phyloP scores from a whole-genome alignment of 1,140 invertebrate species.

The Drosophila repletoides region DNA sequence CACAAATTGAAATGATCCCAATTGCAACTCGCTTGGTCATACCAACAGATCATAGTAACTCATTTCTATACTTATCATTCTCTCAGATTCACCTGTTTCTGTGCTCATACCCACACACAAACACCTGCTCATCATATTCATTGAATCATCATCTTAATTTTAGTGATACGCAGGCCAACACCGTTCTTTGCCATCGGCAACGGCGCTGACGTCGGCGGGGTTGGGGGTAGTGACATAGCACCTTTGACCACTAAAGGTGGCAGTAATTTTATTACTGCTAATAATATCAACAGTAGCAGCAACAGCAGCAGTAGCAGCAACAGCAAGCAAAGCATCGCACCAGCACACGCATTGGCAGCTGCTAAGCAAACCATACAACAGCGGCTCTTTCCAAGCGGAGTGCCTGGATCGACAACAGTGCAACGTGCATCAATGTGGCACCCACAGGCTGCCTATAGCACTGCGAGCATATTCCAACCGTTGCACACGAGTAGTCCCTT shows the following conservation, averaged over 20 bases:
- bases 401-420: slow-evolving; percentile 6
- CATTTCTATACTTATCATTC: slow-evolving; percentile 10
- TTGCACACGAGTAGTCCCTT: slow-evolving; percentile 34
- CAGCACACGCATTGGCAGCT: slow-evolving; percentile 55
- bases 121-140: slow-evolving; percentile 73
- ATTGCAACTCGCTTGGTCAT: slow-evolving; percentile 27
- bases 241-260: slow-evolving; percentile 34
- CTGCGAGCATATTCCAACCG: slow-evolving; percentile 67
- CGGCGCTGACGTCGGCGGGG: slow-evolving; percentile 42
- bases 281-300: not conserved
- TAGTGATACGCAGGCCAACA: slow-evolving; percentile 81
- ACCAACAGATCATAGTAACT: slow-evolving; percentile 13
- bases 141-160: slow-evolving; percentile 82
- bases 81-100: slow-evolving; percentile 7
- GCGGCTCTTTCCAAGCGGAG: slow-evolving; percentile 52
- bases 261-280: slow-evolving; percentile 42
- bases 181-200: slow-evolving; percentile 68
- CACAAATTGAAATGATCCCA: slow-evolving; percentile 30
- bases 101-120: slow-evolving; percentile 20
- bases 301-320: slow-evolving; percentile 1
- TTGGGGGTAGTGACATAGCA: slow-evolving; percentile 36
- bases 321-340: slow-evolving; percentile 4
- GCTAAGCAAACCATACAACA: slow-evolving; percentile 74
- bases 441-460: slow-evolving; percentile 55
- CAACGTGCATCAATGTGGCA: slow-evolving; percentile 51